Evolutionary conservation across 2,797 vertebrate genomes (phyloP).

Genomic region (Hippoglossus hippoglossus): DNA sequence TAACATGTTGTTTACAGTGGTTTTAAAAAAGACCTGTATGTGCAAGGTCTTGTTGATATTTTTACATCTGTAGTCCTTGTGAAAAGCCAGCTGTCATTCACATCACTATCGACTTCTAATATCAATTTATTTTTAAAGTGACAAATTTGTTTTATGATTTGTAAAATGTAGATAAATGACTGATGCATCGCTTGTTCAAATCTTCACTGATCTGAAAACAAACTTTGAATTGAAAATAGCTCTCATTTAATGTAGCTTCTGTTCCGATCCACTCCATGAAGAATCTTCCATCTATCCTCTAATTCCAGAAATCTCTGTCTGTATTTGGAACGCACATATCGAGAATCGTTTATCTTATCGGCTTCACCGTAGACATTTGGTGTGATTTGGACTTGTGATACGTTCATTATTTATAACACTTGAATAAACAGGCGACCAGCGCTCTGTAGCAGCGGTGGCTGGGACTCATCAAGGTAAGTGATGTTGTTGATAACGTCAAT

Average conservation of each 20-base stretch:
- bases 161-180: too few species aligned
- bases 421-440: too few species aligned
- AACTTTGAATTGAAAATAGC: conserved; percentile 2
- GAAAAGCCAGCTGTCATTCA: background rate
- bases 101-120: background rate
- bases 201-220: conserved; percentile 4
- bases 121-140: background rate
- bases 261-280: conserved; percentile 4
- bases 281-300: background rate
- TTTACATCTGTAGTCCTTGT: background rate
- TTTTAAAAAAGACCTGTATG: background rate
- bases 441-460: too few species aligned
- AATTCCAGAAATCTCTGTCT: too few species aligned
- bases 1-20: background rate
- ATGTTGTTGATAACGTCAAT: too few species aligned
- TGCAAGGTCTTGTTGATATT: background rate
- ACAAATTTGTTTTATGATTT: background rate
- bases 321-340: too few species aligned
- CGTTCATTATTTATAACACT: too few species aligned
- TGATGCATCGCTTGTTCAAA: background rate
- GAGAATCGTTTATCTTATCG: too few species aligned
- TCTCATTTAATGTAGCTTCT: conserved; percentile 7
- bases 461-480: too few species aligned
- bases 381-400: too few species aligned
- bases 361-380: too few species aligned